Base-by-base conservation (phyloP, 2,888 invertebrate species). In the Cotesia congregata region DNA sequence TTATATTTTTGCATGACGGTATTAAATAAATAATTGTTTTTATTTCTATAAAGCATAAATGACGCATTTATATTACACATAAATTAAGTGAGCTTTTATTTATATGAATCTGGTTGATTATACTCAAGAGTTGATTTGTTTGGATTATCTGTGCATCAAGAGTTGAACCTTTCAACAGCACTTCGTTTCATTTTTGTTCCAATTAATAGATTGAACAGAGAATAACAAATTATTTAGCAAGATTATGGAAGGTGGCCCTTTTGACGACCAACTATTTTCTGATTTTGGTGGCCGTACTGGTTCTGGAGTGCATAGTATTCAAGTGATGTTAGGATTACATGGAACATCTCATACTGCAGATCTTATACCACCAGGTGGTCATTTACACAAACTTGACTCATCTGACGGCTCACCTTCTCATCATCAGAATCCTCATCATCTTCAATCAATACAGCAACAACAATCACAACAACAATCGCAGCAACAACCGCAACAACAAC, bases 211-310 rank as follows among this genome's bases (percentile, higher is more conserved):
- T 50, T 20, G 40, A 30, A 59, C 61, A 38, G 30, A 67, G 39
- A 20, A 70, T 67, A 61, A 60, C 69, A 65, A 39, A 64, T 72
- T 72, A 71, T 59, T 64, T 65, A 76, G 80, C 71, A 50, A 76
- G 77, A 90, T 90, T 90, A 94, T 95, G 94, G 95, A 95, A 89
- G 94, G 91, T 82, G 90, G 90, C 72, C 92, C 92, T 50, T 92
- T 95, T 90, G 96, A 96, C 88, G 96, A 96, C 87, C 94, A 94
- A 85, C 93, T 94, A 87, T 96, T 95, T 89, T 91, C 93, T 82
- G 95, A 96, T 90, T 95, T 95, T 85, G 90, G 91, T 41, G 92
- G 91, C 83, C 91, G 94, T 7, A 90, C 90, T 80, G 90, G 90
- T 1, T 90, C 90, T 50, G 93, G 93, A 61, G 92, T 91, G 73